phyloP scores from a whole-genome alignment of 2,888 invertebrate genomes.

The Helicoverpa assulta region DNA sequence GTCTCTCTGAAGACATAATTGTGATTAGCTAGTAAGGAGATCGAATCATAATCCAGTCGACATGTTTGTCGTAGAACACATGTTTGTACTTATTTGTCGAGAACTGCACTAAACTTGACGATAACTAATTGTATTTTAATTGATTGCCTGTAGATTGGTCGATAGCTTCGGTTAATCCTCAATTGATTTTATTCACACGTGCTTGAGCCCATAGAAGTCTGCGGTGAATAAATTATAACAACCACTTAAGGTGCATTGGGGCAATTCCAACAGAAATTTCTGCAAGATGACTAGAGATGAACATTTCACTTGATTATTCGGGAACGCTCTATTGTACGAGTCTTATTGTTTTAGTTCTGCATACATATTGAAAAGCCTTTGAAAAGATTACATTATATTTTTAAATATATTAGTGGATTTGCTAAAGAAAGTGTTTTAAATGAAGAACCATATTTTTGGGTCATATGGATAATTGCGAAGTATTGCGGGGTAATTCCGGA shows the following conservation, averaged over 20 bases:
- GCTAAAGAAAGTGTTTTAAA: conserved; percentile 6
- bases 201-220: conserved; percentile 1
- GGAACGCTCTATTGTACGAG: conserved; percentile 10
- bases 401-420: conserved; percentile 3
- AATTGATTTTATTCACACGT: conserved; percentile 32
- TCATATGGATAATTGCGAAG: conserved; percentile 8
- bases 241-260: conserved; percentile 3
- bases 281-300: conserved; percentile 11
- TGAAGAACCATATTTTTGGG: conserved; percentile 6
- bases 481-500: conserved; percentile 9
- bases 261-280: conserved; percentile 12
- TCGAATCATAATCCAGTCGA: conserved; percentile 35
- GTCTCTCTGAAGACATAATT: conserved; percentile 36
- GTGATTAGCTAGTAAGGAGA: conserved; percentile 41
- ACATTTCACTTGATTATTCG: conserved; percentile 9
- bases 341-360: conserved; percentile 12
- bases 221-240: neutral
- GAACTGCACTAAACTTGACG: conserved; percentile 17
- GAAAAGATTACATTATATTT: neutral
- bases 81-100: conserved; percentile 46
- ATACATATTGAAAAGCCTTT: conserved; percentile 9
- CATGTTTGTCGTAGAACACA: conserved; percentile 22
- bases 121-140: conserved; percentile 52
- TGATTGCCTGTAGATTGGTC: conserved; percentile 16
- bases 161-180: conserved; percentile 22